Evolutionary conservation across 2,113 vertebrate genomes (phyloP), one percentile per base, ranked within the genome.

Genomic region (Planiliza haematocheilus): DNA sequence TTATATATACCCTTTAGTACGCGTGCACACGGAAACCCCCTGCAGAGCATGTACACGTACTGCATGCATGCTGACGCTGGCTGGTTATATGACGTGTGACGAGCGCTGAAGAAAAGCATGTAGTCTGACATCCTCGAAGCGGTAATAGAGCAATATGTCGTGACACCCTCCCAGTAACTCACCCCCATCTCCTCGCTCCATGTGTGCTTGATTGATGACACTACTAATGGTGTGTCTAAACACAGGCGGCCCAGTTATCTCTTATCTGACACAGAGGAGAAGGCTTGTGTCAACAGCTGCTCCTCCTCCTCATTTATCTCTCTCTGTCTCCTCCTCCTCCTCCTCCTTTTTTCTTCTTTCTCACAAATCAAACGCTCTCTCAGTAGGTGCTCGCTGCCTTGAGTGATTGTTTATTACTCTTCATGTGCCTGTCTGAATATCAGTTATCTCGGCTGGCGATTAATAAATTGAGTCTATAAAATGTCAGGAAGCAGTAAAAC

Each of bases 201-300:
- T 34, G 55, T 63, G 75, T 64, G 69, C 77, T 69, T 77, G 89
- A 89, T 82, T 80, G 78, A 84, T 67, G 89, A 88, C 74, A 78
- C 87, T 49, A 81, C 87, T 89, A 82, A 87, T 86, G 53, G 88
- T 74, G 81, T 74, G 77, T 89, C 84, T 85, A 89, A 88, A 85
- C 89, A 88, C 16, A 85, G 51, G 58, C 51, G 45, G 57, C 71
- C 82, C 72, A 82, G 88, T 87, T 89, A 93, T 90, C n/a, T 86
- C 80, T 80, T 45, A 88, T 84, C 88, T 46, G 56, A 83, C 89
- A 88, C 80, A 70, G 70, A 82, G 76, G 81, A 86, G 81, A 77
- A 46, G 72, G 60, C 39, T 74, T 17, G 21, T 80, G 91, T 78
- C 66, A 88, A 63, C 63, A 50, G 41, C 7, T 61, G 83, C 89